A percentile compares a stretch with the other conserved stretches of the same genome.
Evolutionary conservation across 2,888 invertebrate genomes (phyloP).

Genomic region (Apodemia mormo): DNA sequence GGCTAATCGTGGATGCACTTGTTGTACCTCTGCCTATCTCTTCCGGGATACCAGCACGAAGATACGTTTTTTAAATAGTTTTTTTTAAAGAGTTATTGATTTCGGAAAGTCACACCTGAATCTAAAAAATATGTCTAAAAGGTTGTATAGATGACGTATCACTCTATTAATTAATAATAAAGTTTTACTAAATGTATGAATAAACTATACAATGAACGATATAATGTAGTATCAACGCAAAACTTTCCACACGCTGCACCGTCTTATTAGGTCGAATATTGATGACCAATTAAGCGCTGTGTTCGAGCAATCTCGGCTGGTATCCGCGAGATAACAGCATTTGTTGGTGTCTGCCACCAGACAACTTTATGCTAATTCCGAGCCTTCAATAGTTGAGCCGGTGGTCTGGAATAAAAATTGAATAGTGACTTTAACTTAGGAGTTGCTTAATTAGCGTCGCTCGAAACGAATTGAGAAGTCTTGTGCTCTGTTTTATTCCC

Average conservation of each 20-base stretch:
- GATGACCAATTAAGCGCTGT: slow-evolving; percentile 77
- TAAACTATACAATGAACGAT: background rate
- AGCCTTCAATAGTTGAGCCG: slow-evolving; percentile 37
- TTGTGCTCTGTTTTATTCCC: slow-evolving; percentile 11
- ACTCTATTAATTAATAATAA: too few species aligned
- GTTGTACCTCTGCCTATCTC: too few species aligned
- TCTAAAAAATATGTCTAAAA: too few species aligned
- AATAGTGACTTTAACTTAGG: slow-evolving; percentile 23
- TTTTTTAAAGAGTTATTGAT: too few species aligned
- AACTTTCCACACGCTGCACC: slow-evolving; percentile 26
- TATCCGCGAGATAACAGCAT: slow-evolving; percentile 63
- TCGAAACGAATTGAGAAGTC: slow-evolving; percentile 22
- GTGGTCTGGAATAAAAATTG: slow-evolving; percentile 30
- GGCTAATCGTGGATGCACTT: too few species aligned
- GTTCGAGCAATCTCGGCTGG: slow-evolving; percentile 67
- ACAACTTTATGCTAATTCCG: slow-evolving; percentile 66
- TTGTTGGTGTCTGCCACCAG: slow-evolving; percentile 60
- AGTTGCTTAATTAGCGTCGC: slow-evolving; percentile 35
- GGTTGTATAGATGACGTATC: too few species aligned
- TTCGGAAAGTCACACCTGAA: too few species aligned
- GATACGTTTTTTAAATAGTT: too few species aligned
- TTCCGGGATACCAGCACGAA: too few species aligned
- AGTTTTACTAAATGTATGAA: background rate
- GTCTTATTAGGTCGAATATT: slow-evolving; percentile 58
- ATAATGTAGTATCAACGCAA: background rate